Base-by-base conservation (phyloP, 1,140 invertebrate species). In the Drosophila repleta region DNA sequence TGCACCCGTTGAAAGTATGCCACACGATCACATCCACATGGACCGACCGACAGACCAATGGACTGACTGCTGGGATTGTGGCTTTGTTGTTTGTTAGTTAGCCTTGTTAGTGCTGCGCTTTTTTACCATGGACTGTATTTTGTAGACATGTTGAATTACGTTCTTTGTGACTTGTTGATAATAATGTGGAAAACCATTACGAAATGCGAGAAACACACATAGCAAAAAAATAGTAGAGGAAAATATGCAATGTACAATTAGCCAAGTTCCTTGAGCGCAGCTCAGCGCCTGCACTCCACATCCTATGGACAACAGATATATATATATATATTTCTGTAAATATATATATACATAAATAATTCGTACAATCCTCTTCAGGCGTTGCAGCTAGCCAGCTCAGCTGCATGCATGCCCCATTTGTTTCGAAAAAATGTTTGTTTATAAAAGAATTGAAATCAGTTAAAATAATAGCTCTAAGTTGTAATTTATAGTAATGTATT, bases 401-500 rank as follows among this genome's bases (percentile, higher is more conserved):
- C n/a, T 46, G 17, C 8, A 57, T 43, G 39, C 21, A 57, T 53
- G 37, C 11, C 43, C 43, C 35, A 53, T 41, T 53, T 52, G 70
- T 74, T 70, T 74, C 32, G 24, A 45, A 49, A 56, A 79, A 67
- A 62, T 80, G 67, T 77, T 85, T 85, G 52, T 76, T 76, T 74
- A 62, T 26, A 55, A 32, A 20, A 66, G 39, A 74, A 76, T 53
- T 17, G 46, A 70, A 73, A 69, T 81, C 62, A 74, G 70, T 70
- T 81, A 74, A 71, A 78, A 81, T 58, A 75, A 67, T 87, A 87
- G 83, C 48, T 65, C 51, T 87, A 87, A 88, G 79, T 83, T 88
- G 79, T 87, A 88, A 87, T 87, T 87, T 87, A 87, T 87, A 87
- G 75, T 83, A 89, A 88, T 87, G 69, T 82, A 79, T 87, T 87